phyloP scores from a whole-genome alignment of 2,888 invertebrate genomes.

The Ornithoptera priamus region DNA sequence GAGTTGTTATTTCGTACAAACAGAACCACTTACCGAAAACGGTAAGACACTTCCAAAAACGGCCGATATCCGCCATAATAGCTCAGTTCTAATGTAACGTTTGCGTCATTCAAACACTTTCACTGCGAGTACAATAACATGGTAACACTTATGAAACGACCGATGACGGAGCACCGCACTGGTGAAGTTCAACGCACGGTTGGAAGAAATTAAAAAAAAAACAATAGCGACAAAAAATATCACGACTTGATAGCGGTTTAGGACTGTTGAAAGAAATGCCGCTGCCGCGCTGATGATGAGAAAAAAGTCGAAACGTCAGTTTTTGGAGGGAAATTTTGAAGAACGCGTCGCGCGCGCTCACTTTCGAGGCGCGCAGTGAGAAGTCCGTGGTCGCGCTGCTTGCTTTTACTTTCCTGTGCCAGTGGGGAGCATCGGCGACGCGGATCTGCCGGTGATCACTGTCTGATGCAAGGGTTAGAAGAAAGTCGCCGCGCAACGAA shows the following conservation, averaged over 20 bases:
- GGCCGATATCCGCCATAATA: slow-evolving; percentile 69
- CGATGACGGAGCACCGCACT: slow-evolving; percentile 61
- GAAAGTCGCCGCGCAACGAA: slow-evolving; percentile 29
- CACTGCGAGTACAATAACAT: slow-evolving; percentile 68
- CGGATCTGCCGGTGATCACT: slow-evolving; percentile 44
- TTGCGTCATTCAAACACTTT: slow-evolving; percentile 74
- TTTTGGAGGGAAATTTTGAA: slow-evolving; percentile 59
- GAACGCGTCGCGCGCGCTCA: slow-evolving; percentile 66
- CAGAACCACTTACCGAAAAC: slow-evolving; percentile 60
- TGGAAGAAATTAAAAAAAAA: slow-evolving; percentile 36
- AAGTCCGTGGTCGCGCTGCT: slow-evolving; percentile 50
- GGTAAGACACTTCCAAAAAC: slow-evolving; percentile 66
- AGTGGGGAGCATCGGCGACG: slow-evolving; percentile 62
- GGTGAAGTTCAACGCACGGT: slow-evolving; percentile 64
- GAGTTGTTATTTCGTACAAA: slow-evolving; percentile 3
- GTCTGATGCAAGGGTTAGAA: slow-evolving; percentile 31
- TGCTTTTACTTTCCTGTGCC: slow-evolving; percentile 75
- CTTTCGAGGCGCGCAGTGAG: slow-evolving; percentile 68
- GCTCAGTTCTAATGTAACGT: slow-evolving; percentile 63
- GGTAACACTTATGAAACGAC: slow-evolving; percentile 65
- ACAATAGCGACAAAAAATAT: slow-evolving; percentile 33
- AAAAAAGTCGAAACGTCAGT: slow-evolving; percentile 35
- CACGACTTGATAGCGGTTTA: slow-evolving; percentile 37
- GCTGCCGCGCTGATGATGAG: slow-evolving; percentile 1
- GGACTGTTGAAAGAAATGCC: slow-evolving; percentile 30